These are phyloP conservation scores for Corydoras sp. DNA, from an alignment of 2,113 vertebrate genomes.

Conservation along the genomic window DNA sequence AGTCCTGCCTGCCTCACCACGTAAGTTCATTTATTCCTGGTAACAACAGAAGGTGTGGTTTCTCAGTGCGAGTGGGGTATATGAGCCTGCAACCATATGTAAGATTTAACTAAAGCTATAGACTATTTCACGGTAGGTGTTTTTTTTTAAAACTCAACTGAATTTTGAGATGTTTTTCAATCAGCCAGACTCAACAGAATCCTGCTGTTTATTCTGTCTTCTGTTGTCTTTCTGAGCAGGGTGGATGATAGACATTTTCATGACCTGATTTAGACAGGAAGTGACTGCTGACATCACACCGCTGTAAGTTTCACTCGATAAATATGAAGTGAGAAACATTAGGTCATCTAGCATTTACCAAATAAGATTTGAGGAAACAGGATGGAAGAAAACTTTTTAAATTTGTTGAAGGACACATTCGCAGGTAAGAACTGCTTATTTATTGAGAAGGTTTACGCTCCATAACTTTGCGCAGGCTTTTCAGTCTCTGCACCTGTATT, in stretches of 20 bases:
- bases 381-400: slow-evolving; percentile 58
- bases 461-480: too few relatives aligned
- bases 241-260: background rate
- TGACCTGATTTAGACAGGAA: slow-evolving; percentile 41
- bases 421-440: slow-evolving; percentile 54
- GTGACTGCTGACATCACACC: slow-evolving; percentile 16
- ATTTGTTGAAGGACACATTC: slow-evolving; percentile 54
- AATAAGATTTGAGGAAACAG: slow-evolving; percentile 26
- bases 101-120: background rate
- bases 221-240: background rate
- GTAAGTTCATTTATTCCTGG: slow-evolving; percentile 11
- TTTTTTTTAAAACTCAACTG: background rate
- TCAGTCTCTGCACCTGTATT: background rate
- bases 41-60: slow-evolving; percentile 32
- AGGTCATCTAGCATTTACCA: background rate
- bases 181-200: too few relatives aligned
- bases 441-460: background rate
- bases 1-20: background rate
- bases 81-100: slow-evolving; percentile 1
- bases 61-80: background rate
- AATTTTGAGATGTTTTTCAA: too few relatives aligned
- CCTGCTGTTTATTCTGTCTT: background rate
- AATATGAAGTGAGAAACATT: background rate
- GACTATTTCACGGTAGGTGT: background rate
- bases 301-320: slow-evolving; percentile 6